Percentiles rank a stretch among this genome's conserved stretches.
phyloP scores from a whole-genome alignment of 2,888 invertebrate genomes.

The Volucella inflata region DNA sequence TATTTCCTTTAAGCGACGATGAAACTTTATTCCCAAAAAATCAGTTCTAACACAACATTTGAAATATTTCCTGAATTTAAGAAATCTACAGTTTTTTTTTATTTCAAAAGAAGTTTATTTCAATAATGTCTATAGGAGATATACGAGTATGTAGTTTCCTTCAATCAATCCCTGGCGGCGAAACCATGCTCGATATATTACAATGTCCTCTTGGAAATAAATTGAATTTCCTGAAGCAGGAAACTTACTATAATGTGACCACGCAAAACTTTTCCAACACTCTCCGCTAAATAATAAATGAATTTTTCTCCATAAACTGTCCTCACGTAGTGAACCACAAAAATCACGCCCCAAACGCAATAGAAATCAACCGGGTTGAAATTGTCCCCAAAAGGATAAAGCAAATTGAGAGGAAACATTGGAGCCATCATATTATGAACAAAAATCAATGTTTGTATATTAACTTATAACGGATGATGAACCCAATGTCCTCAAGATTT shows the following conservation, averaged over 20 bases:
- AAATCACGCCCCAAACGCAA: constrained; percentile 71
- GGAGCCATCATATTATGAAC: constrained; percentile 71
- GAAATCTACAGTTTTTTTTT: too few species aligned
- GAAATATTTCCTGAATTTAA: too few species aligned
- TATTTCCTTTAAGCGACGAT: too few species aligned
- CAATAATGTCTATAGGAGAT: too few species aligned
- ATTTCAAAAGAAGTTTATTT: too few species aligned
- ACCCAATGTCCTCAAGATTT: constrained; percentile 66
- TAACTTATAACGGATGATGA: constrained; percentile 75
- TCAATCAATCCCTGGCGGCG: neutral
- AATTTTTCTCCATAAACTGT: constrained; percentile 65
- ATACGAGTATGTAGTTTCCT: too few species aligned
- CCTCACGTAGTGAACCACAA: constrained; percentile 51
- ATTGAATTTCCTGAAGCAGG: constrained; percentile 74
- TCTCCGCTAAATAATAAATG: constrained; percentile 71
- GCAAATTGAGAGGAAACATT: constrained; percentile 72
- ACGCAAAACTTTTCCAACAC: constrained; percentile 61
- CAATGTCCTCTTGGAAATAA: constrained; percentile 60
- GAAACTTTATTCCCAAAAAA: too few species aligned
- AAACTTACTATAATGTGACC: constrained; percentile 68
- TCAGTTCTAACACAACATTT: too few species aligned
- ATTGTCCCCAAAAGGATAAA: constrained; percentile 74
- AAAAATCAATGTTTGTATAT: constrained; percentile 74
- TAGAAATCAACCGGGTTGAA: constrained; percentile 74
- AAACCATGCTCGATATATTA: too few species aligned